These are phyloP conservation scores for Drosophila obscura DNA, from an alignment of 1,140 invertebrate species.

Conservation along the genomic window DNA sequence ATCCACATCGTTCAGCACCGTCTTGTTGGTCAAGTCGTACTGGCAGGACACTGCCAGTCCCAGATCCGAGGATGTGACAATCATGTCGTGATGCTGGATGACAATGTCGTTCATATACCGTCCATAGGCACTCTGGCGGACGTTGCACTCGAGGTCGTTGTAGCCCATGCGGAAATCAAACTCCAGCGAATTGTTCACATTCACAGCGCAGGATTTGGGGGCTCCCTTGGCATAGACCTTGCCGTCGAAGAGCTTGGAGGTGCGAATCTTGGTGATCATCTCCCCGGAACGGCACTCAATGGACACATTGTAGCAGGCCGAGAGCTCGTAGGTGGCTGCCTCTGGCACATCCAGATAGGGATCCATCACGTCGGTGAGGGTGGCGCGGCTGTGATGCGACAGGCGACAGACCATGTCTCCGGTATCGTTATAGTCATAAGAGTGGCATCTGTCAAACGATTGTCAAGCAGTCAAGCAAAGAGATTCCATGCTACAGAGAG, in stretches of 20 bases:
- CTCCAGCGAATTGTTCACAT: constrained; percentile 92
- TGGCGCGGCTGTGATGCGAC: constrained; percentile 94
- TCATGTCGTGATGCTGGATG: constrained; percentile 97
- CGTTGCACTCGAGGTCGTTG: constrained; percentile 95
- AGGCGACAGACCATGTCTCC: constrained; percentile 95
- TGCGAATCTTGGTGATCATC: constrained; percentile 96
- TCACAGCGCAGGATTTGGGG: constrained; percentile 95
- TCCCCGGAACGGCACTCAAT: constrained; percentile 95
- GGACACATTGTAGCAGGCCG: constrained; percentile 97
- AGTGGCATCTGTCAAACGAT: constrained; percentile 89
- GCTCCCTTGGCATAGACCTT: constrained; percentile 97
- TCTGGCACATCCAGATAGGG: constrained; percentile 95
- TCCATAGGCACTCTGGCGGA: constrained; percentile 93
- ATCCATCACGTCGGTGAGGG: constrained; percentile 94
- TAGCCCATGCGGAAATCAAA: constrained; percentile 95
- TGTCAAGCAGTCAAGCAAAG: neutral
- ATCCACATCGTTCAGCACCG: constrained; percentile 95
- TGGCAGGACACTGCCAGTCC: constrained; percentile 96
- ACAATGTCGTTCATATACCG: constrained; percentile 94
- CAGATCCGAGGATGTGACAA: constrained; percentile 96
- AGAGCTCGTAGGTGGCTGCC: constrained; percentile 95
- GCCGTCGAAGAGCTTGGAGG: constrained; percentile 95
- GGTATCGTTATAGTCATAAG: constrained; percentile 96
- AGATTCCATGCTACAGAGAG: neutral
- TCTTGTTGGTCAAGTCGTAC: constrained; percentile 96